Percentiles rank a stretch among this genome's conserved stretches.
Conservation (phyloP, 2,797 vertebrate species). For the Furcifer pardalis region DNA sequence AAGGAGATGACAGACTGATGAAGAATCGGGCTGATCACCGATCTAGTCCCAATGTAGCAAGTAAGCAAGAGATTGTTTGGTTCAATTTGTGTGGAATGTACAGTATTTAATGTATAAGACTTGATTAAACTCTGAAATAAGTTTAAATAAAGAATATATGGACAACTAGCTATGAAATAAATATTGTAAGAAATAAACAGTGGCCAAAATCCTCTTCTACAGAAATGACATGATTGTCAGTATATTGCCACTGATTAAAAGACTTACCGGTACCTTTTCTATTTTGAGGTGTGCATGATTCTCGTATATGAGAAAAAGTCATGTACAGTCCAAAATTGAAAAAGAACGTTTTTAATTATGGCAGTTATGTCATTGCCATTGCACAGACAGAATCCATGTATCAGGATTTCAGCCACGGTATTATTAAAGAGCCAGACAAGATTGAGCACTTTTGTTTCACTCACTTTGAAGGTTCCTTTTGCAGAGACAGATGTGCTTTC, state of each 20-base stretch:
- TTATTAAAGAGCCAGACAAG: slow-evolving; percentile 11
- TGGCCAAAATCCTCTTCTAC: too few species aligned
- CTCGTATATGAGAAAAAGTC: too few species aligned
- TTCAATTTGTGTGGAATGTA: not conserved
- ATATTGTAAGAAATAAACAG: not conserved
- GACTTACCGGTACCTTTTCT: too few species aligned
- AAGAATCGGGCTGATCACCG: slow-evolving; percentile 95
- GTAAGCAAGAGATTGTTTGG: slow-evolving; percentile 75
- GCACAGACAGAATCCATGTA: too few species aligned
- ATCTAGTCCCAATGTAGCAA: slow-evolving; percentile 98
- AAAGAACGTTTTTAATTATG: too few species aligned
- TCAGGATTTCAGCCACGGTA: too few species aligned
- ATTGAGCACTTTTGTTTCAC: not conserved
- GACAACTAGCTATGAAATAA: slow-evolving; percentile 17
- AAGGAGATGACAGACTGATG: slow-evolving; percentile 88
- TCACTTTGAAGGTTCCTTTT: slow-evolving; percentile 26
- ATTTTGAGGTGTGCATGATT: too few species aligned
- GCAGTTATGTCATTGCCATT: too few species aligned
- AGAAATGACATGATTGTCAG: too few species aligned
- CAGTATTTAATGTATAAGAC: not conserved
- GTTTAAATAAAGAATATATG: not conserved
- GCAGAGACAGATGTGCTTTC: slow-evolving; percentile 7
- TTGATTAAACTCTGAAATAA: not conserved
- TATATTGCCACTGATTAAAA: too few species aligned
- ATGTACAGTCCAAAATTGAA: too few species aligned